Base-by-base conservation (phyloP, 92 coral and sea anemone species). In the Parazoanthus darwini region DNA sequence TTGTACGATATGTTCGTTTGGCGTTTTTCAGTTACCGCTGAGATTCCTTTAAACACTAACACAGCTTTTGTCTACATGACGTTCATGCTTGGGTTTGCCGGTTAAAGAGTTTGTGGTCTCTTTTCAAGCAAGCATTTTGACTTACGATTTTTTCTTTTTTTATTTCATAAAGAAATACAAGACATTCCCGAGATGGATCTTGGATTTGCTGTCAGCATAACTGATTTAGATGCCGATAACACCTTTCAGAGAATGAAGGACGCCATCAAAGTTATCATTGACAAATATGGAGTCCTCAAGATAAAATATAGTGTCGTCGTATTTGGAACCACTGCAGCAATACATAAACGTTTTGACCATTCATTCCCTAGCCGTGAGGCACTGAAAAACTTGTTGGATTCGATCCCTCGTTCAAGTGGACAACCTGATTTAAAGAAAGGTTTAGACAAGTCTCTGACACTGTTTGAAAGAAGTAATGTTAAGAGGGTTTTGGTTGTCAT, bases 131-230 rank as follows among this genome's bases (percentile, higher is more conserved):
- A 33, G 25, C 10, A 46, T 67, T 25, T 23, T 82, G 26, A 26
- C 11, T 58, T 18, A 11, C 11, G 11, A 10, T 35, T 16, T 13
- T 38, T 5, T 22, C 18, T 63, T 82, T 26, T 46, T 16, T 81
- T 59, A 37, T 50, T 2, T 78, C 79, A 18, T 51, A 38, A 66
- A 91, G 91, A 89, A 37, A 88, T 80, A 23, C 73, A 67, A 74
- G 82, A 74, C 46, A 29, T 89, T 35, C 85, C 80, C 8, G 88
- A 90, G 82, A 77, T 94, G 80, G 93, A 94, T 73, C 91, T 94
- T 33, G 98, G 93, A 22, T 93, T 94, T 86, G 98, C 98, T 14
- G 67, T 94, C 35, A 94, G 95, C 46, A 94, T 91, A 44, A 90
- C 88, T 54, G 82, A 91, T 23, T 29, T 79, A 76, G 92, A 93